Evolutionary conservation across 2,113 vertebrate genomes (phyloP).

Genomic region (Copsychus sechellarum): DNA sequence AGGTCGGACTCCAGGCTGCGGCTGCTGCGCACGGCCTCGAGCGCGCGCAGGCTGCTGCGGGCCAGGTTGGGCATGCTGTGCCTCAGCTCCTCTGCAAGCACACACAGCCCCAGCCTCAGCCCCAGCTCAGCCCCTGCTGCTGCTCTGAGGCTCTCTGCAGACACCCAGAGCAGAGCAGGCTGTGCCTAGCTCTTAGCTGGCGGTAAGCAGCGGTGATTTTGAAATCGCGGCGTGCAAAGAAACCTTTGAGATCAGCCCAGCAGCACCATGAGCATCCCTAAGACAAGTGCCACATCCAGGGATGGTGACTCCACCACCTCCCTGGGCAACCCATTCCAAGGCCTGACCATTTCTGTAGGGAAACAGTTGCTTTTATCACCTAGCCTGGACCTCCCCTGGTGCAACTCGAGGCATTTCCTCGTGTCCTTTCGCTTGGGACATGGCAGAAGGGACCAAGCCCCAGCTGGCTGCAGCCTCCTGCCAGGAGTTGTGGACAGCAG

Average conservation of each 20-base stretch:
- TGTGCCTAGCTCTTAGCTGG: background rate
- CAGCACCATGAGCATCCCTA: background rate
- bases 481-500: background rate
- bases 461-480: no score
- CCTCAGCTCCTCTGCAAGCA: conserved; percentile 83
- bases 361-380: background rate
- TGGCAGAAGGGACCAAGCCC: background rate
- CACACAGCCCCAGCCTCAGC: background rate
- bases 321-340: no score
- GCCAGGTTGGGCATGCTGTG: conserved; percentile 93
- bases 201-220: background rate
- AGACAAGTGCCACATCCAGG: no score
- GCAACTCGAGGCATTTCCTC: no score
- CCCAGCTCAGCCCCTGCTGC: no score
- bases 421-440: background rate
- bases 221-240: background rate
- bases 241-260: background rate
- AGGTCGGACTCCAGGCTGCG: conserved; percentile 91
- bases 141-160: no score
- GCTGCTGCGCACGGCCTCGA: conserved; percentile 87
- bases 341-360: background rate
- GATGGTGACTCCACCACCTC: background rate
- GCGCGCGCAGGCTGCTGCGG: conserved; percentile 82
- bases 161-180: background rate
- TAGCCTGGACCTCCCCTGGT: background rate